Percentiles rank a stretch among this genome's conserved stretches.
phyloP scores from a whole-genome alignment of 2,797 vertebrate genomes.

The Macroramphosus scolopax region DNA sequence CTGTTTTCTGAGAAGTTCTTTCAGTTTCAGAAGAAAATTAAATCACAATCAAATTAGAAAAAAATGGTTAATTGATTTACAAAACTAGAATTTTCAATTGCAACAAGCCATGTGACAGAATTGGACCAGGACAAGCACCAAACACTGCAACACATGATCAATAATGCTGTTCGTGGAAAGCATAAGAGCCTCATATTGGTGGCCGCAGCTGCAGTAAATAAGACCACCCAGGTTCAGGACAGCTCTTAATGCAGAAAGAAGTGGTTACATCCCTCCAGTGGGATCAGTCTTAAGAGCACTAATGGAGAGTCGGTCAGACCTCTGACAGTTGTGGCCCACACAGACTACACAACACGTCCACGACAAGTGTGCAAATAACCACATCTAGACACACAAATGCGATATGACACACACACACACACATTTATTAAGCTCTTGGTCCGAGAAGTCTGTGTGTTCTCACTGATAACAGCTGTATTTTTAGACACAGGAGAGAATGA shows the following conservation, averaged over 20 bases:
- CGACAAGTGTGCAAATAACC: too few species aligned
- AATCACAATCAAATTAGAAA: too few species aligned
- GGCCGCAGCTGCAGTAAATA: constrained; percentile 15
- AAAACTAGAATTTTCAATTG: too few species aligned
- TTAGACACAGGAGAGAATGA: constrained; percentile 54
- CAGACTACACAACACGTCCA: constrained; percentile 1
- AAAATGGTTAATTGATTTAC: too few species aligned
- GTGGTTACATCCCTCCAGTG: background rate
- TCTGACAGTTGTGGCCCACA: constrained; percentile 26
- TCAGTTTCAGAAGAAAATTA: too few species aligned
- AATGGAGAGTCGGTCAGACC: constrained; percentile 4
- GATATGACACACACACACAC: constrained; percentile 10
- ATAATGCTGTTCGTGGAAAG: too few species aligned
- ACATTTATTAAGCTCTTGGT: constrained; percentile 2
- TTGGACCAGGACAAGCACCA: too few species aligned
- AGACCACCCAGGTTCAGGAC: constrained; percentile 38
- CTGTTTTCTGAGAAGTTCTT: too few species aligned
- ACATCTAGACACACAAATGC: background rate
- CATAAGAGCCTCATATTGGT: too few species aligned
- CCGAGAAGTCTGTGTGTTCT: constrained; percentile 35
- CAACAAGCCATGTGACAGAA: too few species aligned
- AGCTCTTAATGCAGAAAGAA: constrained; percentile 1
- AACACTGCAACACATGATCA: too few species aligned
- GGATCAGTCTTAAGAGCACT: constrained; percentile 6
- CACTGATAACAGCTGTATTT: constrained; percentile 65